Percentiles rank a stretch among this genome's conserved stretches.
phyloP scores from a whole-genome alignment of 2,888 invertebrate species.

The Drosophila merina region DNA sequence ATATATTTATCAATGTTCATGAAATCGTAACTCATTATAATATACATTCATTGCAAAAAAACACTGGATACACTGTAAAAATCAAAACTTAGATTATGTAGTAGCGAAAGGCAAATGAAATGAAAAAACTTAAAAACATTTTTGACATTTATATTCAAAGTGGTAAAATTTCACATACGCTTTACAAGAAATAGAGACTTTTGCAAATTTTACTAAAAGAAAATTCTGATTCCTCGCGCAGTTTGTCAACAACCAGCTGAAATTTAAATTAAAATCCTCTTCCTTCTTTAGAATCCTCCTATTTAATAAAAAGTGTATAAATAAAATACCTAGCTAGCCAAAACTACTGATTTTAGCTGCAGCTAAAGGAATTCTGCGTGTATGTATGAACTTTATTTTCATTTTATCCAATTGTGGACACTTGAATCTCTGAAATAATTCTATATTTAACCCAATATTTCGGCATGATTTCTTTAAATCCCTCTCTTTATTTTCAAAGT shows the following conservation, averaged over 20 bases:
- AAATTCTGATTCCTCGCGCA: conserved; percentile 83
- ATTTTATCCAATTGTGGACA: conserved; percentile 11
- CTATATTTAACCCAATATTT: conserved; percentile 39
- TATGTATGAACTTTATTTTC: conserved; percentile 56
- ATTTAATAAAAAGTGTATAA: conserved; percentile 44
- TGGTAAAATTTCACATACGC: conserved; percentile 63
- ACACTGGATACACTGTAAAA: conserved; percentile 29
- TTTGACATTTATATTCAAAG: conserved; percentile 75
- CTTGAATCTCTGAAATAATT: background rate
- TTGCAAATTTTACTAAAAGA: conserved; percentile 65
- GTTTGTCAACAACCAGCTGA: conserved; percentile 83
- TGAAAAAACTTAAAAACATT: conserved; percentile 12
- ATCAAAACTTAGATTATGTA: conserved; percentile 20
- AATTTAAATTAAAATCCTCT: conserved; percentile 50
- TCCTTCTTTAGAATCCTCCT: conserved; percentile 49
- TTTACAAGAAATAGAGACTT: conserved; percentile 17
- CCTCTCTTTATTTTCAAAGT: conserved; percentile 46
- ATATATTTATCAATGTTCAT: conserved; percentile 29
- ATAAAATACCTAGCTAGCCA: conserved; percentile 47
- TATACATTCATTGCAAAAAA: conserved; percentile 29
- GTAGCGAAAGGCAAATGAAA: conserved; percentile 2
- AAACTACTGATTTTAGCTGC: conserved; percentile 22
- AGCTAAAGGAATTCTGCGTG: conserved; percentile 54
- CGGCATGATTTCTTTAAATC: conserved; percentile 58
- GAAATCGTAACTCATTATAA: conserved; percentile 7